These are phyloP conservation scores for Auanema freiburgensis DNA, from an alignment of 2,888 invertebrate species.

Conservation along the genomic window DNA sequence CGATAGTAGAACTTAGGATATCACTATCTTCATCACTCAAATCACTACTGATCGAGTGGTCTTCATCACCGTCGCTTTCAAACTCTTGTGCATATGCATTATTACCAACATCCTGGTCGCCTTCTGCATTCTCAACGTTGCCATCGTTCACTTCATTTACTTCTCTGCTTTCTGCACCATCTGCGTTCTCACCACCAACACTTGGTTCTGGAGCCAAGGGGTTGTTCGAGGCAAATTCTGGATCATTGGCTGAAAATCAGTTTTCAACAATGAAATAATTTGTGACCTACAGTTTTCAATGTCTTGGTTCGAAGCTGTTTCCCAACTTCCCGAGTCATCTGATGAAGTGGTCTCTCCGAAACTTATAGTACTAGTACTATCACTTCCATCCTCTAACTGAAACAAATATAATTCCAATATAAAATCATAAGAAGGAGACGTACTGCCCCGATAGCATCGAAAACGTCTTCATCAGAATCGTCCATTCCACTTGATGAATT, in stretches of 20 bases:
- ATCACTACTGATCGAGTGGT: too few species aligned
- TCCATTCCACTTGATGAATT: not conserved
- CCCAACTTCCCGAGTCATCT: constrained; percentile 15
- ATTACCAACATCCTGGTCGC: not conserved
- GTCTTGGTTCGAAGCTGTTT: constrained; percentile 18
- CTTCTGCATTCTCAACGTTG: not conserved
- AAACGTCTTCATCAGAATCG: constrained; percentile 10
- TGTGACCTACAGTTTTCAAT: not conserved
- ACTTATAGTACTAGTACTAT: constrained; percentile 3
- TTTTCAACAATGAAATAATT: not conserved
- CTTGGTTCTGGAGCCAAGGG: not conserved
- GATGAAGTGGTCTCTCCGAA: not conserved
- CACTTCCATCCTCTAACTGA: constrained; percentile 6
- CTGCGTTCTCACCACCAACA: constrained; percentile 25
- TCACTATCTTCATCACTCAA: too few species aligned
- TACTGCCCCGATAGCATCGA: constrained; percentile 11
- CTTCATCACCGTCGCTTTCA: not conserved
- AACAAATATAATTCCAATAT: not conserved
- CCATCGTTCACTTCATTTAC: constrained; percentile 17
- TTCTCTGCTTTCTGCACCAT: constrained; percentile 17
- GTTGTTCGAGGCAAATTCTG: not conserved
- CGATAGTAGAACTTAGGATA: too few species aligned
- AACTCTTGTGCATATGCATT: not conserved
- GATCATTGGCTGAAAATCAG: not conserved
- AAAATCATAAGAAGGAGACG: too few species aligned